These are phyloP conservation scores for Trypoxylus dichotomus DNA, from an alignment of 1,140 invertebrate genomes.

Conservation along the genomic window DNA sequence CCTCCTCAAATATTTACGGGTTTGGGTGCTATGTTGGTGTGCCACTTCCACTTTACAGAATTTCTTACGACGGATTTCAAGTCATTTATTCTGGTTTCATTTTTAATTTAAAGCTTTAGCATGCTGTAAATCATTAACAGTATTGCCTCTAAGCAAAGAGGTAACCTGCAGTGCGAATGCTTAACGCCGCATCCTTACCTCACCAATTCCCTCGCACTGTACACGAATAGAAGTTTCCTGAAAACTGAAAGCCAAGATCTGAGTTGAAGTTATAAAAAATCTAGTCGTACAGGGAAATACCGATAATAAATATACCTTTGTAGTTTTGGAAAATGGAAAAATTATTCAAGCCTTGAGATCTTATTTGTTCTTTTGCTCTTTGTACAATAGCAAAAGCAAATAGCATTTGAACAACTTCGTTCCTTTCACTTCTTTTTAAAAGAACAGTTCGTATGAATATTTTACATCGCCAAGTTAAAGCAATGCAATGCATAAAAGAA, in stretches of 20 bases:
- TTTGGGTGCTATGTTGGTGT: no score
- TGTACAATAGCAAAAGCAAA: background rate
- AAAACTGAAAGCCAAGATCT: background rate
- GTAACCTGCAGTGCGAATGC: no score
- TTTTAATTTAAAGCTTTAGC: no score
- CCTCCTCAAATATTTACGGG: no score
- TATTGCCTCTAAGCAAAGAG: no score
- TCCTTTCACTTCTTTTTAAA: slow-evolving; percentile 10
- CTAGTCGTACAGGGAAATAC: background rate
- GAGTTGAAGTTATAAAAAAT: background rate
- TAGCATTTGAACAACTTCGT: slow-evolving; percentile 17
- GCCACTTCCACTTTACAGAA: no score
- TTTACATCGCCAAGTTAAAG: slow-evolving; percentile 10
- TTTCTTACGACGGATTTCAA: no score
- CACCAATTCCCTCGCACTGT: no score
- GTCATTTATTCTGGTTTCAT: no score
- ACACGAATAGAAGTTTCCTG: no score
- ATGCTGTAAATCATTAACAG: no score
- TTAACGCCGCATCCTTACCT: no score
- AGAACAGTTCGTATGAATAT: slow-evolving; percentile 19
- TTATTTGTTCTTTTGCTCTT: slow-evolving; percentile 21
- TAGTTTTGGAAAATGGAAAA: background rate
- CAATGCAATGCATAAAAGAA: slow-evolving; percentile 24
- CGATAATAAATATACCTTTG: slow-evolving; percentile 13
- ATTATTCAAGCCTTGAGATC: background rate